Evolutionary conservation across 2,113 vertebrate species (phyloP).

Genomic region (Hippocampus barbouri): DNA sequence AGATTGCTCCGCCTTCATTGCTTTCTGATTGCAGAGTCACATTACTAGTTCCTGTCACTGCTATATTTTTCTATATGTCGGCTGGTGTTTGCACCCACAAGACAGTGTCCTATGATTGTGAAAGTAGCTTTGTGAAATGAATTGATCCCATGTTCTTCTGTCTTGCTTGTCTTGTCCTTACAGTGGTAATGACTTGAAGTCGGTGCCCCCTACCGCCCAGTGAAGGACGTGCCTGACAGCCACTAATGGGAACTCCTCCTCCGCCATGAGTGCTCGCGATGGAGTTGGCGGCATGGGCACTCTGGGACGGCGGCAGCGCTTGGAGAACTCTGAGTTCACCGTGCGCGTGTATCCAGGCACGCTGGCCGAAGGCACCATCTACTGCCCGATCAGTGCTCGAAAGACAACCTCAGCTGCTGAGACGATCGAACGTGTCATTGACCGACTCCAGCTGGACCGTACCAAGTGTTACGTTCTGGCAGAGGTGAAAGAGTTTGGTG

Average conservation of each 20-base stretch:
- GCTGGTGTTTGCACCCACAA: neutral
- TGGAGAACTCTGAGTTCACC: conserved; percentile 90
- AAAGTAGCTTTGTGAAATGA: neutral
- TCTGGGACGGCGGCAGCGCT: conserved; percentile 85
- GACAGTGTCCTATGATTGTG: neutral
- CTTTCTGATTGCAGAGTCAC: neutral
- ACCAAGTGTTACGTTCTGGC: conserved; percentile 92
- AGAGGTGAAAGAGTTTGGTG: conserved; percentile 97
- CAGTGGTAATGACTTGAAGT: conserved; percentile 77
- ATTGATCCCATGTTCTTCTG: neutral
- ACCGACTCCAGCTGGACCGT: conserved; percentile 86
- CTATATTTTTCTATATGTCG: neutral
- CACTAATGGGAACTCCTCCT: conserved; percentile 86
- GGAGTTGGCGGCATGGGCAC: conserved; percentile 70
- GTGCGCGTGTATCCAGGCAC: conserved; percentile 91
- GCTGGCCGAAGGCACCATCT: conserved; percentile 93
- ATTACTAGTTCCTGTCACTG: neutral
- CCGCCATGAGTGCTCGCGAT: conserved; percentile 96
- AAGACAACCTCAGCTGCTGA: conserved; percentile 91
- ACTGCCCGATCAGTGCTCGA: conserved; percentile 89
- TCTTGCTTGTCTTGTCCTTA: conserved; percentile 14
- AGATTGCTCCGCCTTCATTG: conserved; percentile 25
- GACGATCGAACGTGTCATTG: conserved; percentile 88
- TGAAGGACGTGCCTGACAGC: conserved; percentile 70
- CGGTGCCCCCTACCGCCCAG: conserved; percentile 38